Evolutionary conservation across 2,797 vertebrate species (phyloP).

Genomic region (Halcyon chelicuti): DNA sequence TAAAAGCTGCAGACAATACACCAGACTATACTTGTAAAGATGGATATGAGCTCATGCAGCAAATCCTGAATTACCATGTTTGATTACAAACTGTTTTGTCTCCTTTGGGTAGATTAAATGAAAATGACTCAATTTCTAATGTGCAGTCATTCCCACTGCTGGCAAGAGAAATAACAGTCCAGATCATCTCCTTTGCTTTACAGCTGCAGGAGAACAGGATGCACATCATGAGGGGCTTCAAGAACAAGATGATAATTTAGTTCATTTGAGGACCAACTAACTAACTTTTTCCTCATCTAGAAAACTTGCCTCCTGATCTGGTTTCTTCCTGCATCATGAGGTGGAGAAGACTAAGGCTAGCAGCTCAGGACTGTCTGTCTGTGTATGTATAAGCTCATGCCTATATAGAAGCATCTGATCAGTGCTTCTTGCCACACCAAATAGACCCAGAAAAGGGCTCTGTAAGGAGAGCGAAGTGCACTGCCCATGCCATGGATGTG

Average conservation of each 20-base stretch:
- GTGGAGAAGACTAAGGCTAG: accelerated
- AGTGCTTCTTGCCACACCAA: not conserved
- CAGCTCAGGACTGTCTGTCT: not conserved
- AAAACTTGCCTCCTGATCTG: not conserved
- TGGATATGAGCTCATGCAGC: not conserved
- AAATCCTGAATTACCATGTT: not conserved
- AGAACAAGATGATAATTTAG: not conserved
- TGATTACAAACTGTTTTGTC: not conserved
- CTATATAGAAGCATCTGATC: not conserved
- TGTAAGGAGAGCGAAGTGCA: not conserved
- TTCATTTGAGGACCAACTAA: not conserved
- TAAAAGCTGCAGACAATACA: not conserved
- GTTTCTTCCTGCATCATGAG: not conserved
- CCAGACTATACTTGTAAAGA: not conserved
- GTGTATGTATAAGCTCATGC: not conserved
- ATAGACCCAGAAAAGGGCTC: not conserved
- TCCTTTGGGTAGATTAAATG: not conserved
- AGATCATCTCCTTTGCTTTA: not conserved
- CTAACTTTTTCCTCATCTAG: not conserved
- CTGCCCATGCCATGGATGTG: not conserved
- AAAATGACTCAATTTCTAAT: not conserved
- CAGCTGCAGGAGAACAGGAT: not conserved
- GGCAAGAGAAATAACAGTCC: not conserved
- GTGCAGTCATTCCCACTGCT: not conserved
- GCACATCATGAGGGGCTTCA: not conserved